These are phyloP conservation scores for Channa striata DNA, from an alignment of 2,797 vertebrate genomes.

Conservation along the genomic window DNA sequence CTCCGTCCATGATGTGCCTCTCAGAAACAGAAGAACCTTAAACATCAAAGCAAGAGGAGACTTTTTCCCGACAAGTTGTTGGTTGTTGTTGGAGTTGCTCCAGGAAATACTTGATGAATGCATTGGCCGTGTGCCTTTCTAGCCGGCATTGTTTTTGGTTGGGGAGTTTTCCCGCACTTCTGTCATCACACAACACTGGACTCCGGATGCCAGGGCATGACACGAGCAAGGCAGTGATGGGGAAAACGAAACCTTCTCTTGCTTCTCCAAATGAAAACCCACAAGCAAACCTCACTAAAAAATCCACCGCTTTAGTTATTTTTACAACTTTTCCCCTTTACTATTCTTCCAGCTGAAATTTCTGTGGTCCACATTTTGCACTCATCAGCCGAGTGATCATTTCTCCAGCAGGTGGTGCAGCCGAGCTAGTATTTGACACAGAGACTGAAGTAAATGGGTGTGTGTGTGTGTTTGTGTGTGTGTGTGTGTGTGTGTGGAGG, in stretches of 20 bases:
- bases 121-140: slow-evolving; percentile 49
- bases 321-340: background rate
- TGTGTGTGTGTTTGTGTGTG: slow-evolving; percentile 11
- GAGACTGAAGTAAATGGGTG: background rate
- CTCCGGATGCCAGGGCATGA: slow-evolving; percentile 5
- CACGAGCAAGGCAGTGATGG: background rate
- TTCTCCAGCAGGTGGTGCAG: slow-evolving; percentile 67
- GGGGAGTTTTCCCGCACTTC: slow-evolving; percentile 41
- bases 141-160: slow-evolving; percentile 51
- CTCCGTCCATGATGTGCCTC: slow-evolving; percentile 43
- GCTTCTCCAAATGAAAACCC: background rate
- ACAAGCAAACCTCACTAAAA: background rate
- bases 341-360: background rate
- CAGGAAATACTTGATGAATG: slow-evolving; percentile 60
- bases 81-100: slow-evolving; percentile 66
- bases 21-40: slow-evolving; percentile 53
- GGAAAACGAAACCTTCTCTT: background rate
- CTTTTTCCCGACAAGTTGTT: slow-evolving; percentile 55
- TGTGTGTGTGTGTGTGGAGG: background rate
- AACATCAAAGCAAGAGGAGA: slow-evolving; percentile 67
- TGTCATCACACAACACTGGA: slow-evolving; percentile 25
- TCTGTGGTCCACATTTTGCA: background rate
- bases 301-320: background rate
- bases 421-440: slow-evolving; percentile 17
- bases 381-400: background rate